A percentile compares a stretch with the other conserved stretches of the same genome.
These are phyloP conservation scores for Lithophane semibrunnea DNA, from an alignment of 2,888 invertebrate species.

Conservation along the genomic window DNA sequence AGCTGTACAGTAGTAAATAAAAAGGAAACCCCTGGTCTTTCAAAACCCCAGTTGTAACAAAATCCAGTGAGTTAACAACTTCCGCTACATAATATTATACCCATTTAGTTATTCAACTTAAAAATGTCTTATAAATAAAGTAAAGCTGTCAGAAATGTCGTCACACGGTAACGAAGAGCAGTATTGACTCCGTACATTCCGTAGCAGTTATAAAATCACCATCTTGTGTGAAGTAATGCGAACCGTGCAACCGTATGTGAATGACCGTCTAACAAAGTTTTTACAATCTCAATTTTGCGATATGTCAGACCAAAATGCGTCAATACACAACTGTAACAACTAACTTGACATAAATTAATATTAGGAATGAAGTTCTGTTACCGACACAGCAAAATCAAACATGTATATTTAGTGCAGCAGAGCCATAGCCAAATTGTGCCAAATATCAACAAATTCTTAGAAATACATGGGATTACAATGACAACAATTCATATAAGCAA, in stretches of 20 bases:
- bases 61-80: conserved; percentile 58
- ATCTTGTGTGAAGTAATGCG: conserved; percentile 46
- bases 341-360: conserved; percentile 45
- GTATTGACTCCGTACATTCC: conserved; percentile 45
- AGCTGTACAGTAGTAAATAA: conserved; percentile 84
- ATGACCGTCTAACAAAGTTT: conserved; percentile 16
- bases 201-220: conserved; percentile 44
- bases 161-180: conserved; percentile 69
- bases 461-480: conserved; percentile 50
- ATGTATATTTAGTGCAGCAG: conserved; percentile 43
- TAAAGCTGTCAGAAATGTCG: conserved; percentile 85
- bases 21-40: conserved; percentile 69
- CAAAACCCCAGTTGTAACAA: conserved; percentile 54
- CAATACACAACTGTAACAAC: conserved; percentile 46
- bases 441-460: conserved; percentile 55
- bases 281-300: conserved; percentile 34
- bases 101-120: conserved; percentile 66
- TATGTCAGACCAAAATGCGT: conserved; percentile 49
- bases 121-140: conserved; percentile 82
- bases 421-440: conserved; percentile 47
- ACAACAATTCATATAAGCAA: conserved; percentile 47
- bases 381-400: conserved; percentile 43
- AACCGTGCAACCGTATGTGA: conserved; percentile 49
- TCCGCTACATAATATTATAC: conserved; percentile 52
- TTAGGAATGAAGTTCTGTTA: conserved; percentile 60